Evolutionary conservation across 1,140 invertebrate species (phyloP).

Genomic region (Proctacanthus coquilletti): DNA sequence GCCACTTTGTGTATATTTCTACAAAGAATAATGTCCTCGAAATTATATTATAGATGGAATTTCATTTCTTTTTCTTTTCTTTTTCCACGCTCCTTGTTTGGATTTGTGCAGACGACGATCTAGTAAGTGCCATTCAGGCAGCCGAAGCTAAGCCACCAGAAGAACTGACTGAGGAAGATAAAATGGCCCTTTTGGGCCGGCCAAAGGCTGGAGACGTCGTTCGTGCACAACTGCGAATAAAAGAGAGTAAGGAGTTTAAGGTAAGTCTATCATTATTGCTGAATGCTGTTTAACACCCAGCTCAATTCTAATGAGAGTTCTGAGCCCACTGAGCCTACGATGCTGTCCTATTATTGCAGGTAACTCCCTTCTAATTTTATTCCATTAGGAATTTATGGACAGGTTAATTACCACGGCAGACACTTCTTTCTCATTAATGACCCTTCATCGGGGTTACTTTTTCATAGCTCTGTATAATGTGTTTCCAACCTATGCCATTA

Average conservation of each 20-base stretch:
- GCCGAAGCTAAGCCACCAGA: slow-evolving; percentile 45
- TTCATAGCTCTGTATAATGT: too few relatives aligned
- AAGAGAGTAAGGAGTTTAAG: slow-evolving; percentile 97
- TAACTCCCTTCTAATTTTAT: too few relatives aligned
- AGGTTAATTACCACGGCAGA: too few relatives aligned
- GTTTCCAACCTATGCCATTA: too few relatives aligned
- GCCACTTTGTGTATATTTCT: background rate
- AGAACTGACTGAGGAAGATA: slow-evolving; percentile 59
- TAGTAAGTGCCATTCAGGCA: slow-evolving; percentile 24
- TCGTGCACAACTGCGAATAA: slow-evolving; percentile 74
- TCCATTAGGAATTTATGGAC: too few relatives aligned
- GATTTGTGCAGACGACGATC: slow-evolving; percentile 19
- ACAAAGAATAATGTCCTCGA: background rate
- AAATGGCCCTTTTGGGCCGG: slow-evolving; percentile 78
- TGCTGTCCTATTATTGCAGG: too few relatives aligned
- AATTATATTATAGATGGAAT: slow-evolving; percentile 3
- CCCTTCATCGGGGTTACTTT: too few relatives aligned
- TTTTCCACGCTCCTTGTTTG: slow-evolving; percentile 10
- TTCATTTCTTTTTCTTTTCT: slow-evolving; percentile 9
- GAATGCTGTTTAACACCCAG: too few relatives aligned
- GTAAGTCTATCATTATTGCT: slow-evolving; percentile 37
- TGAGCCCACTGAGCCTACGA: too few relatives aligned
- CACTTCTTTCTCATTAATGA: too few relatives aligned
- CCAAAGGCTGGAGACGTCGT: slow-evolving; percentile 76
- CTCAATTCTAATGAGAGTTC: too few relatives aligned